These are phyloP conservation scores for Tringa solitaria DNA, from an alignment of 2,113 vertebrate species.

Conservation along the genomic window DNA sequence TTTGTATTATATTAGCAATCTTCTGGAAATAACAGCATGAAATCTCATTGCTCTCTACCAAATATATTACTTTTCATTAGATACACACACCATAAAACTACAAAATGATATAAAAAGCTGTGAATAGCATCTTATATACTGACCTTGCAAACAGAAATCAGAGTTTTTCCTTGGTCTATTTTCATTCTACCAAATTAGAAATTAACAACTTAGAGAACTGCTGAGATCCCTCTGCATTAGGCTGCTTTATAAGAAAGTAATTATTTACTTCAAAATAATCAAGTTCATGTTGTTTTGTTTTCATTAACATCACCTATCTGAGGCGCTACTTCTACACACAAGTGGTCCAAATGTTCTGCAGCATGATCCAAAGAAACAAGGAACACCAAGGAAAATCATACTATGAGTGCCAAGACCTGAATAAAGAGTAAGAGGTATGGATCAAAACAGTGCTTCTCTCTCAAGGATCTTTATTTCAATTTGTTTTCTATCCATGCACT, in stretches of 20 bases:
- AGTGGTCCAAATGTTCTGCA: neutral
- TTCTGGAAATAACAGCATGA: conserved; percentile 25
- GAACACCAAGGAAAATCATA: neutral
- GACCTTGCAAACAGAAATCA: neutral
- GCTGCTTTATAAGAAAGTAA: neutral
- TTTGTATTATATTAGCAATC: conserved; percentile 15
- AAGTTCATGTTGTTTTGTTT: neutral
- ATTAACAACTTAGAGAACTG: neutral
- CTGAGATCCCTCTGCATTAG: neutral
- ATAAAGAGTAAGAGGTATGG: neutral
- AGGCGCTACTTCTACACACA: neutral
- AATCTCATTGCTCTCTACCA: conserved; percentile 32
- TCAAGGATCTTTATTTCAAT: neutral
- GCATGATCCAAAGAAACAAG: neutral
- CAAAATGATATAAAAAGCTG: conserved; percentile 24
- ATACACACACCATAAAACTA: conserved; percentile 23
- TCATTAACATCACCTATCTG: neutral
- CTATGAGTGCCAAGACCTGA: neutral
- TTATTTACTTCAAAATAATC: neutral
- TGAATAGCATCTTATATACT: conserved; percentile 32
- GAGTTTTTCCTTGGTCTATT: neutral
- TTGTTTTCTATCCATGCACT: neutral
- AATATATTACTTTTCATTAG: conserved; percentile 41
- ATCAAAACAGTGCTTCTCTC: neutral
- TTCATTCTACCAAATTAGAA: conserved; percentile 2